These are phyloP conservation scores for Coenonympha glycerion DNA, from an alignment of 2,888 invertebrate species.

Conservation along the genomic window DNA sequence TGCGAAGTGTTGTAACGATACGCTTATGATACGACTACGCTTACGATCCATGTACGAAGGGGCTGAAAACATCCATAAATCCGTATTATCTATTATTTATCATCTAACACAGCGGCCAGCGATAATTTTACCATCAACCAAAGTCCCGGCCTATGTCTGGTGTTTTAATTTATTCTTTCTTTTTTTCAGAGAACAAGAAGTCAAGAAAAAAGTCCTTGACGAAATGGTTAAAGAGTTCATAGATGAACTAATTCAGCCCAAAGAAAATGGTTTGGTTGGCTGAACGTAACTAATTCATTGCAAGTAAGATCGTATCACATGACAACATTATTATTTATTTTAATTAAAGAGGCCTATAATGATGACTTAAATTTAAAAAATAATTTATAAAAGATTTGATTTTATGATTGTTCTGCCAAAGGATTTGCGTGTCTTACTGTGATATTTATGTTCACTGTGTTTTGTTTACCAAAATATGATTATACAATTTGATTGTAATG, in stretches of 20 bases:
- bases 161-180: no score
- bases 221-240: constrained; percentile 87
- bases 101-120: no score
- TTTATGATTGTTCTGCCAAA: constrained; percentile 16
- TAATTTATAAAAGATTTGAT: neutral
- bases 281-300: constrained; percentile 22
- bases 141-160: no score
- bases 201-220: constrained; percentile 77
- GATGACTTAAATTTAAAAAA: neutral
- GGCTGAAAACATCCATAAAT: no score
- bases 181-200: constrained; percentile 80
- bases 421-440: constrained; percentile 21
- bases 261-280: constrained; percentile 72
- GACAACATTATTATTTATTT: neutral
- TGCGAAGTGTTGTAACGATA: no score
- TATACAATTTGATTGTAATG: no score
- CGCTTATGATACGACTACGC: no score
- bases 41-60: no score
- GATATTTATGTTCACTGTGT: constrained; percentile 14
- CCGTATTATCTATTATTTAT: no score
- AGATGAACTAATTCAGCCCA: constrained; percentile 87
- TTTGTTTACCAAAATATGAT: constrained; percentile 10
- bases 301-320: neutral
- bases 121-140: no score
- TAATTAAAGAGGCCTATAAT: neutral